Evolutionary conservation across 2,797 vertebrate genomes (phyloP).

Genomic region (Agapornis canus): DNA sequence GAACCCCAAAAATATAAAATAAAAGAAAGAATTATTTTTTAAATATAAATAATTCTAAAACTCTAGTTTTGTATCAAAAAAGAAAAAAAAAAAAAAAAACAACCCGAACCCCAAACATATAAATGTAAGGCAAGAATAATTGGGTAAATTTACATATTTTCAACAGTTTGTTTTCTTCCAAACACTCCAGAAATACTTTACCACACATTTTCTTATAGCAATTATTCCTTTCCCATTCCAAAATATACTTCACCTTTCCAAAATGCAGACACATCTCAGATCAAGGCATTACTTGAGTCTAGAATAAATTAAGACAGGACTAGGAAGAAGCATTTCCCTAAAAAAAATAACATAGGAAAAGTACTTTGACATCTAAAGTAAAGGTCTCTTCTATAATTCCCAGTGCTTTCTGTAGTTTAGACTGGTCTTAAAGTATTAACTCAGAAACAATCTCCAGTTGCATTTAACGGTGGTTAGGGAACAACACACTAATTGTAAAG

Average conservation of each 20-base stretch:
- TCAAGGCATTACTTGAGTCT: not conserved
- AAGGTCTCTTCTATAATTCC: not conserved
- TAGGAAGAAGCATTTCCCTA: not conserved
- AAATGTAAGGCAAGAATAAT: not conserved
- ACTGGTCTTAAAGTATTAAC: not conserved
- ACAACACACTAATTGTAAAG: conserved; percentile 20
- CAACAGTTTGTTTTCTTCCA: not conserved
- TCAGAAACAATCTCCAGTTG: not conserved
- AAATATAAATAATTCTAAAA: too few species aligned
- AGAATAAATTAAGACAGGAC: not conserved
- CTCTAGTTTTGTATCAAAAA: too few species aligned
- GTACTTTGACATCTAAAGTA: not conserved
- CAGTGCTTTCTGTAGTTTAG: not conserved
- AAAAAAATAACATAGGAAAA: not conserved
- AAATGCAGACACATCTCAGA: not conserved
- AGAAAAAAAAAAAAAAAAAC: not conserved
- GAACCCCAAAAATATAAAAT: not conserved
- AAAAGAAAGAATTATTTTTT: too few species aligned
- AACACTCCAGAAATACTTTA: not conserved
- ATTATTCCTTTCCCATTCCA: not conserved
- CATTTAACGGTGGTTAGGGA: not conserved
- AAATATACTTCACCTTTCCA: not conserved
- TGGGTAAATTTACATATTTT: not conserved
- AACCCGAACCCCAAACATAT: not conserved
- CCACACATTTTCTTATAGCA: not conserved